Conservation (phyloP, 2,888 invertebrate species). For the Agelastica alni region DNA sequence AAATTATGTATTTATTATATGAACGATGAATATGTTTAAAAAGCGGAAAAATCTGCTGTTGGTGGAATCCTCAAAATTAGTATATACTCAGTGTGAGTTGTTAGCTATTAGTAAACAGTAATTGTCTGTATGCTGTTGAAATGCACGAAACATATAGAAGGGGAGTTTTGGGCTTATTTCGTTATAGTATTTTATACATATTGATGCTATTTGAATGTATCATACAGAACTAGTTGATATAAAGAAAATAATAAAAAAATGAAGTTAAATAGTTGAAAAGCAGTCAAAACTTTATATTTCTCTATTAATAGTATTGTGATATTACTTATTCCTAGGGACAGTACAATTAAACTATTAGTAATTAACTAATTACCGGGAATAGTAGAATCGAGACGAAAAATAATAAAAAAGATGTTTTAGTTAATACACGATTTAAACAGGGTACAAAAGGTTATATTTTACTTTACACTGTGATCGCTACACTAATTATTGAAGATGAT, state of each 20-base stretch:
- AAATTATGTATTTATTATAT: too few relatives aligned
- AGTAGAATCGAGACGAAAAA: conserved; percentile 16
- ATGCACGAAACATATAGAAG: conserved; percentile 89
- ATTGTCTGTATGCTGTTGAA: conserved; percentile 79
- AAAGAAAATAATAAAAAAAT: conserved; percentile 17
- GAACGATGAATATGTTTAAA: too few relatives aligned
- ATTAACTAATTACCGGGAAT: conserved; percentile 12
- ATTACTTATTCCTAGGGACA: conserved; percentile 25
- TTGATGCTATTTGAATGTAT: conserved; percentile 42
- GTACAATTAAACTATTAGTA: conserved; percentile 12
- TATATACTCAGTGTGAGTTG: conserved; percentile 36
- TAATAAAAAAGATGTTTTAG: conserved; percentile 11
- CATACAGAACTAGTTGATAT: conserved; percentile 38
- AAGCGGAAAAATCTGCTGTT: conserved; percentile 10
- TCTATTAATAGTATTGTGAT: conserved; percentile 29
- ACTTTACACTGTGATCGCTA: conserved; percentile 16
- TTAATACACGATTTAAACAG: conserved; percentile 11
- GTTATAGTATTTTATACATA: conserved; percentile 49
- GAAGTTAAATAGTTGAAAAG: conserved; percentile 26
- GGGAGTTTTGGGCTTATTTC: conserved; percentile 61
- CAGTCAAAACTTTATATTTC: conserved; percentile 45
- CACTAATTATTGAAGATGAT: not conserved
- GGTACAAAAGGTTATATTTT: conserved; percentile 16
- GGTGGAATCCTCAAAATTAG: conserved; percentile 21
- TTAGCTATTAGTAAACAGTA: conserved; percentile 37